Evolutionary conservation across 2,888 invertebrate species (phyloP), one percentile per base, ranked within the genome.

Genomic region (Timema cristinae): DNA sequence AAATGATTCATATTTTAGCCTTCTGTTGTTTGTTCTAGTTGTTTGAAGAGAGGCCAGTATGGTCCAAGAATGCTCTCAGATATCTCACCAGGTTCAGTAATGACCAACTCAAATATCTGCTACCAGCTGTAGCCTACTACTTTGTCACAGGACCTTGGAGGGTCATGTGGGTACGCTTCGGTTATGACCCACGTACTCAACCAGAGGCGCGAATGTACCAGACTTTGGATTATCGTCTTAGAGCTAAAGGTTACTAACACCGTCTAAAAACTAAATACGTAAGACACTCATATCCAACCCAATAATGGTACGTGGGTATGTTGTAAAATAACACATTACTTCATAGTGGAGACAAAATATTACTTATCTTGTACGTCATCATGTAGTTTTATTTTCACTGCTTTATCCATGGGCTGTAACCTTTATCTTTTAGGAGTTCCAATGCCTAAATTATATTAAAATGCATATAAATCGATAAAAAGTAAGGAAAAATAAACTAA

Each of bases 111-210:
- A 95, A 92, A 82, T 86, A 88, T 72, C 85, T 97, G 13, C 84
- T 97, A 73, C 96, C 98, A 0, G 88, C 91, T 49, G 83, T 94
- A 6, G 94, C 95, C 0, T 93, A 94, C 81, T 94, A 95, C 80
- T 94, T 92, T 81, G 86, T 87, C 70, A 91, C 89, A 74, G 98
- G 99, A 0, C 98, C 97, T 0, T 99, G 97, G 96, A 86, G 96
- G 75, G 88, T 91, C 70, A 87, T 94, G 80, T 99, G 98, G 94
- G 90, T 95, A 0, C 89, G 86, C 77, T 91, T 91, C 79, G 97
- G 97, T 0, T 98, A 94, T 80, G 97, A 99, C 84, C 98, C 98
- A 0, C 86, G 94, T 49, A 90, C 89, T 77, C 90, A 94, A 75
- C 90, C 91, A 6, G 83, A 84, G 2, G 87, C 96, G 2, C 89